A percentile compares a stretch with the other conserved stretches of the same genome.
phyloP scores from a whole-genome alignment of 2,888 invertebrate species.

The Drosophila phalerata region DNA sequence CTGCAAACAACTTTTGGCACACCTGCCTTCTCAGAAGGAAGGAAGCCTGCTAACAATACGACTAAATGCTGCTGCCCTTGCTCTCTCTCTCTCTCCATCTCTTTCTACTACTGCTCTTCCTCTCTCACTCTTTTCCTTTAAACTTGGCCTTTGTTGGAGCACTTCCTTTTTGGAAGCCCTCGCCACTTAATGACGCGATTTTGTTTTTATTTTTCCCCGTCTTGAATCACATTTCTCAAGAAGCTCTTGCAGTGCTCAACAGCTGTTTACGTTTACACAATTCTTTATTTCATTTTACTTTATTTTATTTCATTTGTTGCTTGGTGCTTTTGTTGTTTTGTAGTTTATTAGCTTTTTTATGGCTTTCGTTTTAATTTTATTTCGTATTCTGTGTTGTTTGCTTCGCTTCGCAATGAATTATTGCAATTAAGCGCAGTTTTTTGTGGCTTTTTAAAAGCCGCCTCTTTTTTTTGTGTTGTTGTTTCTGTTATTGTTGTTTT shows the following conservation, averaged over 20 bases:
- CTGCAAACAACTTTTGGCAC: conserved; percentile 54
- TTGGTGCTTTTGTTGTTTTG: conserved; percentile 15
- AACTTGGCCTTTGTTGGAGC: conserved; percentile 39
- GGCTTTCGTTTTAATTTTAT: conserved; percentile 64
- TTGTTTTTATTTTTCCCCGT: conserved; percentile 38
- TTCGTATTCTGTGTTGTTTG: conserved; percentile 42
- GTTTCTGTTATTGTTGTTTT: neutral
- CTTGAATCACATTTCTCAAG: conserved; percentile 45
- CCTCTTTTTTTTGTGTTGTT: conserved; percentile 35
- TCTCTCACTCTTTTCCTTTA: conserved; percentile 7
- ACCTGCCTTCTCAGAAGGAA: conserved; percentile 46
- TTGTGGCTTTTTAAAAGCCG: conserved; percentile 71
- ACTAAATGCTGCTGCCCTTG: conserved; percentile 27
- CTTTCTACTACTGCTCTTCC: neutral
- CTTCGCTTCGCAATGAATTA: conserved; percentile 70
- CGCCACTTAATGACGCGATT: conserved; percentile 57
- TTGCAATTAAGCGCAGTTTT: conserved; percentile 78
- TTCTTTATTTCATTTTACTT: conserved; percentile 32
- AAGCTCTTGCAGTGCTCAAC: conserved; percentile 49
- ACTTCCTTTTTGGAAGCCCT: conserved; percentile 45
- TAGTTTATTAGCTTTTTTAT: conserved; percentile 73
- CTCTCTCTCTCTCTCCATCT: neutral
- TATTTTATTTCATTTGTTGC: conserved; percentile 48
- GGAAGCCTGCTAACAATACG: conserved; percentile 15
- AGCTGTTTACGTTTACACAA: conserved; percentile 75